phyloP scores from a whole-genome alignment of 2,797 vertebrate species.

The Stomatorhinus walkeri region DNA sequence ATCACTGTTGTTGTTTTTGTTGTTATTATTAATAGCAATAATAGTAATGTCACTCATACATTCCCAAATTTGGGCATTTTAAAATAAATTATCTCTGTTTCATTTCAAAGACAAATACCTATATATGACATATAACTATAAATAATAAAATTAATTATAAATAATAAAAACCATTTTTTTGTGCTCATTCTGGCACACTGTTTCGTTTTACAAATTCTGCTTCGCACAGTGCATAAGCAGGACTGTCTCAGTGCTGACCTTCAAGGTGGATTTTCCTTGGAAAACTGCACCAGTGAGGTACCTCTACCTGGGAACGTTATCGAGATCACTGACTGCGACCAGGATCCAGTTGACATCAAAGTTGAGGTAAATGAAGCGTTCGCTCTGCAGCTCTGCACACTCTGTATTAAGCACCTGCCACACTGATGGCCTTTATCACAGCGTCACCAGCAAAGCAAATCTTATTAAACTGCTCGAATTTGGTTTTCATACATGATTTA shows the following conservation, averaged over 20 bases:
- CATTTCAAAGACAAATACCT: not conserved
- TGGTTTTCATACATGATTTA: not conserved
- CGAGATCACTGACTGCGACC: slow-evolving; percentile 33
- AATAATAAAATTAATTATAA: not conserved
- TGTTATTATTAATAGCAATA: not conserved
- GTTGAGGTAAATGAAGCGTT: slow-evolving; percentile 40
- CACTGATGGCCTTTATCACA: not conserved
- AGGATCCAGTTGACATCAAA: slow-evolving; percentile 24
- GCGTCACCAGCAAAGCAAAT: not conserved
- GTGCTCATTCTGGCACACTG: not conserved
- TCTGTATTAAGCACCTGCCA: not conserved
- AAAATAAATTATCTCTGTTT: not conserved
- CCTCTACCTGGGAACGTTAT: slow-evolving; percentile 26
- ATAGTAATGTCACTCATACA: not conserved
- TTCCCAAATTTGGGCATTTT: not conserved
- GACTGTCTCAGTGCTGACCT: not conserved
- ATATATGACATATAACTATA: not conserved
- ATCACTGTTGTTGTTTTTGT: not conserved
- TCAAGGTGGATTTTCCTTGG: slow-evolving; percentile 17
- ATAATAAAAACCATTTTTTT: not conserved
- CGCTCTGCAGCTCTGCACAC: not conserved
- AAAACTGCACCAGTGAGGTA: slow-evolving; percentile 16
- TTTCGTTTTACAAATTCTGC: not conserved
- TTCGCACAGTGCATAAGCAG: not conserved
- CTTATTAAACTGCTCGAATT: not conserved